Evolutionary conservation across 2,113 vertebrate species (phyloP).

Genomic region (Pseudonaja textilis): DNA sequence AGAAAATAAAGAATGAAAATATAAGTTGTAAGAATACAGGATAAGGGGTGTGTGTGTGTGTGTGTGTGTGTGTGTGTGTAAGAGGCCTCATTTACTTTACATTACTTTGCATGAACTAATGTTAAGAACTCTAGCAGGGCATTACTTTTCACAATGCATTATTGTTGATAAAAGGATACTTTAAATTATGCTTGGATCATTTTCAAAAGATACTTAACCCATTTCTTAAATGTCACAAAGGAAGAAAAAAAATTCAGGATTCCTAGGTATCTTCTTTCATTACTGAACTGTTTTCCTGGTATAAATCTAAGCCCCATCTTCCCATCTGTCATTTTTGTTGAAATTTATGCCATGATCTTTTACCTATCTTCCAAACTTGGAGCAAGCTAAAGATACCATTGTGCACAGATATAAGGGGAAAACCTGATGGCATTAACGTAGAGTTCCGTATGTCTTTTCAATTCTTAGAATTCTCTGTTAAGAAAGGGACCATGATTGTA

Average conservation of each 20-base stretch:
- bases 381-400: not conserved
- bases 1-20: not conserved
- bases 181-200: not conserved
- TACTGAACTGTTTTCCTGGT: not conserved
- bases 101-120: not conserved
- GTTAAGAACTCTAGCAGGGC: not conserved
- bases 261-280: not conserved
- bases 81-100: not conserved
- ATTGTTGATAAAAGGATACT: not conserved
- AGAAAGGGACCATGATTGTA: not conserved
- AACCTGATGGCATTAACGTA: not conserved
- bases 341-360: constrained; percentile 1
- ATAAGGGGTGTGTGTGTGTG: not conserved
- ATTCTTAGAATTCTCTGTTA: not conserved
- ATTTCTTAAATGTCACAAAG: not conserved
- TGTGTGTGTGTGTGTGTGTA: not conserved
- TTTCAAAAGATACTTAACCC: not conserved
- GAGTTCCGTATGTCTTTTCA: not conserved
- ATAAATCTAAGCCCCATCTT: not conserved
- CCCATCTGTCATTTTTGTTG: not conserved
- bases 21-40: not conserved
- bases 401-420: not conserved
- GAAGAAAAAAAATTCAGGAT: not conserved
- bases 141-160: constrained; percentile 35
- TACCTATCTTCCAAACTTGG: not conserved